phyloP scores from a whole-genome alignment of 1,140 invertebrate genomes.

The Drosophila biarmipes region DNA sequence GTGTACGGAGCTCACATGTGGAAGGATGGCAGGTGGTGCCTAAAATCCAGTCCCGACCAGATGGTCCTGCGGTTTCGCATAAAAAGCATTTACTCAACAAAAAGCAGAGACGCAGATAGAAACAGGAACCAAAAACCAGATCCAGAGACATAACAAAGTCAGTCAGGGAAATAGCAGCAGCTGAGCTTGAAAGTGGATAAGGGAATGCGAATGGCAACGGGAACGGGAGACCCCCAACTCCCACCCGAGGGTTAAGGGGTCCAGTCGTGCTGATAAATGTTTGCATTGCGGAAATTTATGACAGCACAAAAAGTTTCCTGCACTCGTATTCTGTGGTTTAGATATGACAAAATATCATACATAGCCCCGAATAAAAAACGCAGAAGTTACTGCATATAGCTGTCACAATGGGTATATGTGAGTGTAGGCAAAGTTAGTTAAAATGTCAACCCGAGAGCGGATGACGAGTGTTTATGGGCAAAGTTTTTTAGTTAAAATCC shows the following conservation, averaged over 20 bases:
- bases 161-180: slow-evolving; percentile 48
- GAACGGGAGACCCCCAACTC: neutral
- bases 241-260: slow-evolving; percentile 16
- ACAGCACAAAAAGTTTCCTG: slow-evolving; percentile 73
- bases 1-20: slow-evolving; percentile 28
- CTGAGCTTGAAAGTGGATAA: slow-evolving; percentile 38
- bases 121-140: neutral
- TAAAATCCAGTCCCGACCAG: slow-evolving; percentile 31
- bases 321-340: slow-evolving; percentile 71
- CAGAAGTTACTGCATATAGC: slow-evolving; percentile 11
- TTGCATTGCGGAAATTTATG: slow-evolving; percentile 79
- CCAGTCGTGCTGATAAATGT: slow-evolving; percentile 73
- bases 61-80: slow-evolving; percentile 50
- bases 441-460: slow-evolving; percentile 62
- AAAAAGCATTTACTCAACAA: slow-evolving; percentile 71
- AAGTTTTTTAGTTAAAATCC: slow-evolving; percentile 76
- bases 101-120: slow-evolving; percentile 21
- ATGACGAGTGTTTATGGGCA: slow-evolving; percentile 62
- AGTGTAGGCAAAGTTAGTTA: slow-evolving; percentile 63
- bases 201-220: neutral
- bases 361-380: slow-evolving; percentile 30
- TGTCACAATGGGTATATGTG: neutral
- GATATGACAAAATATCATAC: slow-evolving; percentile 77
- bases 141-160: slow-evolving; percentile 40
- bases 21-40: slow-evolving; percentile 25